Conservation (phyloP, 2,888 invertebrate genomes). For the Blera fallax region DNA sequence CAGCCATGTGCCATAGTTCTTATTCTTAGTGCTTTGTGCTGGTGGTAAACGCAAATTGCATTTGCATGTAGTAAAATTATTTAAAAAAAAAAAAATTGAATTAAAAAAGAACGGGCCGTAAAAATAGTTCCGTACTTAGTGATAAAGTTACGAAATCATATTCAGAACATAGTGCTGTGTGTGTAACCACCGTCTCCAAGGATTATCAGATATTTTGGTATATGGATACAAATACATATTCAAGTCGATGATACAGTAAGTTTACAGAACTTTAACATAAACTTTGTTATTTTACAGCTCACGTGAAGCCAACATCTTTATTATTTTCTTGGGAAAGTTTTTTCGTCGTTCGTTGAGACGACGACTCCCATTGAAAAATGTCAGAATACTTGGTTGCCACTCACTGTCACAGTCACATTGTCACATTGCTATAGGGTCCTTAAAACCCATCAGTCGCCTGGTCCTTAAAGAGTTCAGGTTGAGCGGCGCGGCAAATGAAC, state of each 20-base stretch:
- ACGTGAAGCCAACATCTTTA: conserved; percentile 16
- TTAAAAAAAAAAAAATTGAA: neutral
- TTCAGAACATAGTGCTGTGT: conserved; percentile 3
- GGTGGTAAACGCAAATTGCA: conserved; percentile 24
- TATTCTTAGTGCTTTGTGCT: conserved; percentile 6
- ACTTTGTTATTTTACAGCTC: neutral
- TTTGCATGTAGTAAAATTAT: conserved; percentile 21
- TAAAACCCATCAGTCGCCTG: conserved; percentile 27
- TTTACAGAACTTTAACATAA: neutral
- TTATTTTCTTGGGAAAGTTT: conserved; percentile 23
- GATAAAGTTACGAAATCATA: conserved; percentile 11
- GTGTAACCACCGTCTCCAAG: conserved; percentile 10
- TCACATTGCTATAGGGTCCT: conserved; percentile 57
- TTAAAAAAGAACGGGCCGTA: neutral
- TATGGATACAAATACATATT: conserved; percentile 63
- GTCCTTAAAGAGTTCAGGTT: conserved; percentile 23
- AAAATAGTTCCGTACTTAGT: neutral
- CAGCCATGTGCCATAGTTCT: conserved; percentile 34
- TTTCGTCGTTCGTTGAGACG: conserved; percentile 24
- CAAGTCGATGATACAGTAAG: conserved; percentile 70
- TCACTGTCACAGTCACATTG: conserved; percentile 54
- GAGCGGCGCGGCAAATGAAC: conserved; percentile 61
- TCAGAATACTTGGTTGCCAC: conserved; percentile 38
- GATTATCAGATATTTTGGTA: conserved; percentile 53
- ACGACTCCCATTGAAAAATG: conserved; percentile 22